phyloP scores from a whole-genome alignment of 2,888 invertebrate species.

The Tupiocoris notatus region DNA sequence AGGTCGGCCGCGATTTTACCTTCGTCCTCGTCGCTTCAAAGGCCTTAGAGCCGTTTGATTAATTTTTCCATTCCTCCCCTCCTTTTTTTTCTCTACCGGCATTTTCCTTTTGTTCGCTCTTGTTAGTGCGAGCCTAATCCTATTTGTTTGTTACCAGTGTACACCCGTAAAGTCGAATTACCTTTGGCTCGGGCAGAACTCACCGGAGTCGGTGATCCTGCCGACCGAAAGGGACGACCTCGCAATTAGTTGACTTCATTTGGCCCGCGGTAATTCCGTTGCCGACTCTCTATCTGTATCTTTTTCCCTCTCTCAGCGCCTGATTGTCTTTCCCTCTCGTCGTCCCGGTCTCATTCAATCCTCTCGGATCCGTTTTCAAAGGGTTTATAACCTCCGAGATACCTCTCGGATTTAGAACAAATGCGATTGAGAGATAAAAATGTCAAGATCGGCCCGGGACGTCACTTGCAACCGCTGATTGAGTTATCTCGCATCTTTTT shows the following conservation, averaged over 20 bases:
- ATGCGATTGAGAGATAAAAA: no score
- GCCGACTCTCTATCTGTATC: slow-evolving; percentile 1
- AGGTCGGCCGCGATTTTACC: slow-evolving; percentile 21
- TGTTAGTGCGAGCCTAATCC: no score
- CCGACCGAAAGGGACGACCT: slow-evolving; percentile 4
- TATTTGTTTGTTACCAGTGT: slow-evolving; percentile 20
- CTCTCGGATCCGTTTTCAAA: neutral
- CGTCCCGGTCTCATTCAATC: neutral
- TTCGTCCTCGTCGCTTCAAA: slow-evolving; percentile 15
- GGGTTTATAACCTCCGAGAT: no score
- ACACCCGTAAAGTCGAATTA: no score
- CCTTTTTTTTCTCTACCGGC: no score
- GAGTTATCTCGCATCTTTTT: no score
- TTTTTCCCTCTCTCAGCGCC: neutral
- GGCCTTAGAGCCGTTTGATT: slow-evolving; percentile 20
- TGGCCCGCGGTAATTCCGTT: slow-evolving; percentile 28
- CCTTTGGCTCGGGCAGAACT: no score
- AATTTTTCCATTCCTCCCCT: slow-evolving; percentile 20
- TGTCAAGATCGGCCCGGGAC: no score
- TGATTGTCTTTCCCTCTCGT: slow-evolving; percentile 14
- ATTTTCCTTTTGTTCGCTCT: no score
- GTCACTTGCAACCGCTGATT: no score
- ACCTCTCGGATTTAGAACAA: no score
- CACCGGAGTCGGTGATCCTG: no score
- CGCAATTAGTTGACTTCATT: slow-evolving; percentile 29